These are phyloP conservation scores for Lytechinus variegatus DNA, from an alignment of 35 echinoderm and acorn worm species.

Conservation along the genomic window DNA sequence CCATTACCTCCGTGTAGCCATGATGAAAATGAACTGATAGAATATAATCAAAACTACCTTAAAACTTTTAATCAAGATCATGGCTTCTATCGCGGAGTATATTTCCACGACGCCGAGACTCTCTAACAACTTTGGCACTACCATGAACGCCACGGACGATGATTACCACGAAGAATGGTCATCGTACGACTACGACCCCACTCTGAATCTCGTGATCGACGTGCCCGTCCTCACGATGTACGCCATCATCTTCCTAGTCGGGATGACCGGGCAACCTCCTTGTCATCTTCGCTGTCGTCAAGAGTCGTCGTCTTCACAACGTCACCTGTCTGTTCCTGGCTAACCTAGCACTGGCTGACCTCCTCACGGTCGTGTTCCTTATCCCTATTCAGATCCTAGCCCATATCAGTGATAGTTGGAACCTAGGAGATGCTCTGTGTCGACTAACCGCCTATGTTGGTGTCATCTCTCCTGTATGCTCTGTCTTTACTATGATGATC, in stretches of 20 bases:
- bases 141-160: neutral
- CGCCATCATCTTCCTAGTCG: conserved; percentile 70
- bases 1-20: no score
- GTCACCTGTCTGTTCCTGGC: conserved; percentile 80
- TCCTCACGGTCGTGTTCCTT: conserved; percentile 65
- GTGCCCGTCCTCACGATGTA: conserved; percentile 56
- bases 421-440: conserved; percentile 66
- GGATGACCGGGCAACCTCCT: conserved; percentile 74
- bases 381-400: conserved; percentile 61
- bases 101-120: neutral
- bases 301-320: conserved; percentile 76
- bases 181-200: neutral
- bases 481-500: conserved; percentile 79
- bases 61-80: neutral
- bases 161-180: neutral
- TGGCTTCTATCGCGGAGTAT: neutral
- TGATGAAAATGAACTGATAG: no score
- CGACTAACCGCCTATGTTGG: conserved; percentile 65
- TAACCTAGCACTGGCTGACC: conserved; percentile 78
- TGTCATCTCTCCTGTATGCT: conserved; percentile 73
- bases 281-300: conserved; percentile 76
- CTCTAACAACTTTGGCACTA: neutral
- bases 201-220: neutral
- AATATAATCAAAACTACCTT: neutral
- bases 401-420: conserved; percentile 56